Evolutionary conservation across 2,113 vertebrate species (phyloP).

Genomic region (Antidorcas marsupialis): DNA sequence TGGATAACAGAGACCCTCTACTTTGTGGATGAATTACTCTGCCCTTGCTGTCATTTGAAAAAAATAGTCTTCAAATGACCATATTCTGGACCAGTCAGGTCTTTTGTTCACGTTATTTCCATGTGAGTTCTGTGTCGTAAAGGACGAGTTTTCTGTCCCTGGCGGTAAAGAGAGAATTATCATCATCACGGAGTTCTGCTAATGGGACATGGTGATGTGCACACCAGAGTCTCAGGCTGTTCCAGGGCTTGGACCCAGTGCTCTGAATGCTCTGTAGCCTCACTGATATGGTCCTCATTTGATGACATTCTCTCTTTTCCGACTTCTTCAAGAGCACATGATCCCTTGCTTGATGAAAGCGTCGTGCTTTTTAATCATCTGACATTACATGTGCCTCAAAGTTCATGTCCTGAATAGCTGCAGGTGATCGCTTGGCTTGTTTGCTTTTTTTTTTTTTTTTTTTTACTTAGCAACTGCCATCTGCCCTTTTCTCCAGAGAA

Average conservation of each 20-base stretch:
- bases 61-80: neutral
- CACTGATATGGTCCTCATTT: neutral
- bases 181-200: neutral
- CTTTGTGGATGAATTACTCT: rapidly evolving
- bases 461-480: neutral
- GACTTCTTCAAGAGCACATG: neutral
- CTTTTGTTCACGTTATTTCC: neutral
- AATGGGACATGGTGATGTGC: rapidly evolving
- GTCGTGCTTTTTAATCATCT: neutral
- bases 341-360: neutral
- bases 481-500: neutral
- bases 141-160: neutral
- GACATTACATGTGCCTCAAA: neutral
- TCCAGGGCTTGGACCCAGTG: neutral
- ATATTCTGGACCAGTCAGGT: neutral
- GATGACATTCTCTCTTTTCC: neutral
- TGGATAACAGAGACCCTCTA: rapidly evolving
- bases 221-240: neutral
- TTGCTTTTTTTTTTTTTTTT: neutral
- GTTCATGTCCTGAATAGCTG: neutral
- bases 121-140: neutral
- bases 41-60: neutral
- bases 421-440: neutral
- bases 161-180: no score
- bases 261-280: neutral